phyloP scores from a whole-genome alignment of 1,140 invertebrate species.

The Pseudobourletiella spinata region DNA sequence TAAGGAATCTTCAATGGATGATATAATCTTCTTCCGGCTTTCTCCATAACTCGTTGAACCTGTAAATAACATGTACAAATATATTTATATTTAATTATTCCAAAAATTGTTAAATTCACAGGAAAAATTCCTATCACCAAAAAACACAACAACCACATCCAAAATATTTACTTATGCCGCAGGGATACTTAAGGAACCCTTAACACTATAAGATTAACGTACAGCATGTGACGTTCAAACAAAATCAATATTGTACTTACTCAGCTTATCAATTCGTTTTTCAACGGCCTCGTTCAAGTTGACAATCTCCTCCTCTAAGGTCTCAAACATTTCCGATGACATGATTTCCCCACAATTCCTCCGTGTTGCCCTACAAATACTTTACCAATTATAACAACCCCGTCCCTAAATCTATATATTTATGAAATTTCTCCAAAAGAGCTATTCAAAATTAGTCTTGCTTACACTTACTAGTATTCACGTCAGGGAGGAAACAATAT shows the following conservation, averaged over 20 bases:
- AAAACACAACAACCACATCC: too few relatives aligned
- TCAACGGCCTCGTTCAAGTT: constrained; percentile 39
- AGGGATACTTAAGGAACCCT: too few relatives aligned
- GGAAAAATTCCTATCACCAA: too few relatives aligned
- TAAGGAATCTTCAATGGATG: constrained; percentile 39
- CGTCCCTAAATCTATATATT: background rate
- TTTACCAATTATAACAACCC: background rate
- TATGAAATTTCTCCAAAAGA: background rate
- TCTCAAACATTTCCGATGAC: constrained; percentile 48
- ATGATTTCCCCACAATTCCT: constrained; percentile 33
- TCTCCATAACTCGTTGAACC: constrained; percentile 9
- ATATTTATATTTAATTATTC: background rate
- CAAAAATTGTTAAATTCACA: too few relatives aligned
- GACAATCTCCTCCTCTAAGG: constrained; percentile 43
- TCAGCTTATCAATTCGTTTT: constrained; percentile 37
- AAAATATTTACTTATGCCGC: too few relatives aligned
- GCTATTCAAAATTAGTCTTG: too few relatives aligned
- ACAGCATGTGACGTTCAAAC: too few relatives aligned
- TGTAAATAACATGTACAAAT: background rate
- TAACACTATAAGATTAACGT: too few relatives aligned
- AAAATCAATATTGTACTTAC: background rate
- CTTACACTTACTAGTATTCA: too few relatives aligned
- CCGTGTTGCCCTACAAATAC: background rate
- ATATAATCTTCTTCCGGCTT: constrained; percentile 35
- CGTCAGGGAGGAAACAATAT: too few relatives aligned